Conservation (phyloP, 2,797 vertebrate genomes). For the Sebastes steindachneri region DNA sequence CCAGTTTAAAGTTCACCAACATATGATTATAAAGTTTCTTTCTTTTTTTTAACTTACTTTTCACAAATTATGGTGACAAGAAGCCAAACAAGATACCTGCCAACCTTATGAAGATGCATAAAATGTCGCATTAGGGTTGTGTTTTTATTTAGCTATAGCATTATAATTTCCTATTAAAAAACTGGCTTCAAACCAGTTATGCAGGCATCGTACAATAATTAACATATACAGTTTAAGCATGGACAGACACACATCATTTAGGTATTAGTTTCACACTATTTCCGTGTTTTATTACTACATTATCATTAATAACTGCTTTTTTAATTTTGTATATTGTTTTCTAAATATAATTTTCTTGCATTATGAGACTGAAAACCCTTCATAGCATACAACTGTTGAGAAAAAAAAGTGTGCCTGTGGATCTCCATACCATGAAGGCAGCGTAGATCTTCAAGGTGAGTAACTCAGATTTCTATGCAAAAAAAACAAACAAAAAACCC, state of each 20-base stretch:
- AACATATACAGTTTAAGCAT: too few species aligned
- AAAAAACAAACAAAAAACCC: too few species aligned
- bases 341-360: too few species aligned
- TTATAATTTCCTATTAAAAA: not conserved
- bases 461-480: not conserved
- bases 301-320: fast-evolving
- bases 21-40: too few species aligned
- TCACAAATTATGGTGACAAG: not conserved
- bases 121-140: not conserved
- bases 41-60: too few species aligned
- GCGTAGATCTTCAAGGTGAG: not conserved
- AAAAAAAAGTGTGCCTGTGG: too few species aligned
- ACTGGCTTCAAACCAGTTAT: not conserved
- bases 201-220: not conserved
- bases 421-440: too few species aligned
- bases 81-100: not conserved
- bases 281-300: too few species aligned
- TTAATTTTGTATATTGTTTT: too few species aligned
- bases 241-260: too few species aligned
- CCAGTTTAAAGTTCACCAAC: not conserved
- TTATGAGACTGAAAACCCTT: too few species aligned
- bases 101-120: not conserved
- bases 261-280: too few species aligned
- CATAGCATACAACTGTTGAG: fast-evolving
- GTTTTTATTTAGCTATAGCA: not conserved